Evolutionary conservation across 2,888 invertebrate genomes (phyloP), one percentile per base, ranked within the genome.

Genomic region (Drosophila algonquin): DNA sequence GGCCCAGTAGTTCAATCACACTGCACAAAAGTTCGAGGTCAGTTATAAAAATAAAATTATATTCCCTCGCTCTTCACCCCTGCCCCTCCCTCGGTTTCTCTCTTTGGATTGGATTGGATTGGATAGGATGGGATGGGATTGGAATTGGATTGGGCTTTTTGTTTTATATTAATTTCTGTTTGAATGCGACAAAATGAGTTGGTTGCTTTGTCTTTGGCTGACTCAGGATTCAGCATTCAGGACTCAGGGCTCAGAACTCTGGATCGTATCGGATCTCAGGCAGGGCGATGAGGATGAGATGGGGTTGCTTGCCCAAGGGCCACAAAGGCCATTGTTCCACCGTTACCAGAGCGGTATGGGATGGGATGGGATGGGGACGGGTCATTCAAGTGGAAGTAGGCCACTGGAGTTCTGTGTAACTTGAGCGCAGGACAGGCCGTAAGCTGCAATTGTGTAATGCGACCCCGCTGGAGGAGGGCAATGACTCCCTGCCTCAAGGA

Each of bases 21-120:
- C 91, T 88, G 80, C 82, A 85, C 77, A 84, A 83, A 89, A 89
- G 91, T 90, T 90, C 90, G 90, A 90, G 90, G 90, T 90, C 91
- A 91, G 90, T 90, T 90, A 90, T 90, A 89, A 77, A 69, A 76
- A 76, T 73, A 77, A 71, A 61, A 68, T 69, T 69, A 69, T 61
- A 55, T 69, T 55, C 69, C 50, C 60, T 64, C 57, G 63, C 35
- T 51, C 40, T 35, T 50, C 12, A 54, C n/a, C 48, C 18, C 16
- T 32, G 27, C 55, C 51, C 62, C n/a, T 16, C n/a, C 35, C 7
- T 21, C 27, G 8, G 14, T 12, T 6, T 46, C 45, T 52, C 35
- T 30, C 12, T 46, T 32, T 12, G 51, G 68, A 81, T 76, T 72
- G 76, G 60, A 81, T 78, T 71, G 76, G 76, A 70, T 78, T 81